phyloP scores from a whole-genome alignment of 2,113 vertebrate species.

The Nematolebias whitei region DNA sequence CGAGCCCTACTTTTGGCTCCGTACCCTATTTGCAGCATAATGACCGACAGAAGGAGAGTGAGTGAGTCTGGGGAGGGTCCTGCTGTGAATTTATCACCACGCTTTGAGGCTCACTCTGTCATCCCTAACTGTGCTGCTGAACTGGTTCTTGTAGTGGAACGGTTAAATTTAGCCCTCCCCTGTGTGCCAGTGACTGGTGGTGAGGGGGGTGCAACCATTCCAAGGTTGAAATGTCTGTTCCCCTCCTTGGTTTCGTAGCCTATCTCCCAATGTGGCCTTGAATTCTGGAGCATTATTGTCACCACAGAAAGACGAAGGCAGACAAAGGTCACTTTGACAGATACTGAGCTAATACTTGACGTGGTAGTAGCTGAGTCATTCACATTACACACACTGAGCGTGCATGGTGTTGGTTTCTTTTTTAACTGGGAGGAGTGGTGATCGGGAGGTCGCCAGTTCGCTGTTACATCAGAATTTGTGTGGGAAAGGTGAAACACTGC shows the following conservation, averaged over 20 bases:
- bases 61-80: slow-evolving; percentile 25
- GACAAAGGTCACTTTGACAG: slow-evolving; percentile 22
- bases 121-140: slow-evolving; percentile 58
- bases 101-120: slow-evolving; percentile 66
- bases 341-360: no score
- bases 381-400: no score
- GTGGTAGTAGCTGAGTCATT: no score
- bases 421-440: no score
- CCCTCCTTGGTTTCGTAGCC: not conserved
- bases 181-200: slow-evolving; percentile 39
- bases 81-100: slow-evolving; percentile 63
- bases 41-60: slow-evolving; percentile 44
- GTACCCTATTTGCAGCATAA: slow-evolving; percentile 68
- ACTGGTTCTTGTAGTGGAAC: slow-evolving; percentile 60
- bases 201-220: slow-evolving; percentile 41
- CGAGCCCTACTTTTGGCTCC: slow-evolving; percentile 72
- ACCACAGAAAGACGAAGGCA: no score
- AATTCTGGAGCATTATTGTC: slow-evolving; percentile 57
- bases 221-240: slow-evolving; percentile 59
- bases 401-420: no score
- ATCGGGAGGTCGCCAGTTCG: no score
- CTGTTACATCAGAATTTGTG: no score
- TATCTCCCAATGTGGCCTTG: slow-evolving; percentile 47
- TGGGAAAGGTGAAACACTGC: no score
- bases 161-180: slow-evolving; percentile 74